Evolutionary conservation across 1,140 invertebrate species (phyloP).

Genomic region (Hetaerina americana): DNA sequence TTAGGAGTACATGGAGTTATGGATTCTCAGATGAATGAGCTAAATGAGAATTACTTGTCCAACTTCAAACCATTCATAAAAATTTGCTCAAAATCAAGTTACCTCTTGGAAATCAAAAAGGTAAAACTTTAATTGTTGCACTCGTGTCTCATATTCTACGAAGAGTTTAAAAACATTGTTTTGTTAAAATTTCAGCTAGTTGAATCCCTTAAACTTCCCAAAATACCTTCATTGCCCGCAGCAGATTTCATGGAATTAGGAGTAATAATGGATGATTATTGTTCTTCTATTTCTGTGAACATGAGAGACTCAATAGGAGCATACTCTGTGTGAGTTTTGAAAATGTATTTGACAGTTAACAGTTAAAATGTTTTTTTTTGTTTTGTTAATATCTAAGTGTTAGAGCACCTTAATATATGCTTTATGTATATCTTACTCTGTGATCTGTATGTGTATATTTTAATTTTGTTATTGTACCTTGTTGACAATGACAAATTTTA

Average conservation of each 20-base stretch:
- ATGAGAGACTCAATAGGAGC: neutral
- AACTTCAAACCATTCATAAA: neutral
- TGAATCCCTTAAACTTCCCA: neutral
- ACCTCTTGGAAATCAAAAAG: neutral
- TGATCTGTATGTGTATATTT: too few relatives aligned
- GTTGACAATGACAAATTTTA: too few relatives aligned
- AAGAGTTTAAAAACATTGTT: neutral
- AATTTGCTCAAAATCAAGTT: neutral
- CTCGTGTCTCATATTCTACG: neutral
- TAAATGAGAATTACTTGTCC: neutral
- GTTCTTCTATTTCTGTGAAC: neutral
- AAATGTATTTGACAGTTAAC: neutral
- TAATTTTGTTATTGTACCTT: too few relatives aligned
- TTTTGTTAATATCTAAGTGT: neutral
- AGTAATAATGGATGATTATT: neutral
- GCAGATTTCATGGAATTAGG: neutral
- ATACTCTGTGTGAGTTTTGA: neutral
- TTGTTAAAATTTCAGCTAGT: neutral
- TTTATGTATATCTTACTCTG: too few relatives aligned
- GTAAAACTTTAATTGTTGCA: neutral
- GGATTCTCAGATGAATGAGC: neutral
- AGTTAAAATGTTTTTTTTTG: neutral
- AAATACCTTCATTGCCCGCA: neutral
- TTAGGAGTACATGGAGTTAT: neutral
- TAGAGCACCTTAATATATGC: neutral